Percentiles rank a stretch among this genome's conserved stretches.
phyloP scores from a whole-genome alignment of 2,797 vertebrate species.

The Vipera ursinii region DNA sequence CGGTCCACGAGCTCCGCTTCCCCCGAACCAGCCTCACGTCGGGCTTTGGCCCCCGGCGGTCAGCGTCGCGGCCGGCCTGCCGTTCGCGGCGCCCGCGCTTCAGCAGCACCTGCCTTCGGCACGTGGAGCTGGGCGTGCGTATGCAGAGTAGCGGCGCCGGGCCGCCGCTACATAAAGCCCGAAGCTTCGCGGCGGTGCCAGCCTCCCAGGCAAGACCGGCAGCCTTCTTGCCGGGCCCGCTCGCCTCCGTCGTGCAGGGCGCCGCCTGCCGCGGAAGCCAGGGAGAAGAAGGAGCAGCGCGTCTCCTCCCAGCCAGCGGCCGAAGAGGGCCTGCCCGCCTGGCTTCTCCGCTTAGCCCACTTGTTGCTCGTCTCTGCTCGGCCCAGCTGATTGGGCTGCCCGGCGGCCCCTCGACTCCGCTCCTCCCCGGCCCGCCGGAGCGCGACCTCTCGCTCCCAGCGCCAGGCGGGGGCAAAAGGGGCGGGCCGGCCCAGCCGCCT shows the following conservation, averaged over 20 bases:
- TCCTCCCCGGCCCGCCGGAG: neutral
- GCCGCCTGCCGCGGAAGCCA: neutral
- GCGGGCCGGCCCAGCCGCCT: neutral
- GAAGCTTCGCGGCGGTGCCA: neutral
- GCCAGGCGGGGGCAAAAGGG: neutral
- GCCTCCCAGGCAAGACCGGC: neutral
- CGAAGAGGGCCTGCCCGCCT: neutral
- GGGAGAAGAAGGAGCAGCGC: neutral
- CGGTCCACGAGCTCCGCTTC: neutral
- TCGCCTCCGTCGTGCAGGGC: too few relatives aligned
- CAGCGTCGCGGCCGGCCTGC: neutral
- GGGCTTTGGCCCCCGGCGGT: neutral
- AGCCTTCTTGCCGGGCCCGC: neutral
- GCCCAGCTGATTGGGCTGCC: neutral
- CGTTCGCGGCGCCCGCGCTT: neutral
- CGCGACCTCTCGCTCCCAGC: neutral
- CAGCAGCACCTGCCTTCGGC: neutral
- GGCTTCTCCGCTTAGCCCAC: neutral
- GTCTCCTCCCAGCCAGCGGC: neutral
- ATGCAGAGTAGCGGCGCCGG: neutral
- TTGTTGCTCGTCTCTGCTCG: neutral
- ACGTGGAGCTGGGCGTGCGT: slow-evolving; percentile 7
- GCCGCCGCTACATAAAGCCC: neutral
- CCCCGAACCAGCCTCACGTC: neutral
- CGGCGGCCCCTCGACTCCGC: neutral